A percentile compares a stretch with the other conserved stretches of the same genome.
Conservation (phyloP, 35 echinoderm and acorn worm genomes). For the Apostichopus californicus region DNA sequence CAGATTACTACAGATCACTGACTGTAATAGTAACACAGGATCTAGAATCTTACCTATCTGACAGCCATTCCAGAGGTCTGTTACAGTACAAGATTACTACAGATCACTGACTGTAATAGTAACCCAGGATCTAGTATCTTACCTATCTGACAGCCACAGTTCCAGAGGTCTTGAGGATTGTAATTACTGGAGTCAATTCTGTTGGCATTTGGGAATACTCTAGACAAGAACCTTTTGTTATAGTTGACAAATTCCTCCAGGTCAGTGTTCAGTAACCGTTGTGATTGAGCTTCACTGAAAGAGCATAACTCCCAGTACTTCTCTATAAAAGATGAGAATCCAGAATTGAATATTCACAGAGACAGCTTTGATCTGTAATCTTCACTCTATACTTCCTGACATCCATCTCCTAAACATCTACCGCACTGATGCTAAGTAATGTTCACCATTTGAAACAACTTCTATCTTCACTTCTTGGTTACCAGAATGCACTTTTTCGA, state of each 20-base stretch:
- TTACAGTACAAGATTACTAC: too few species aligned
- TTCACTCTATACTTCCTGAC: too few species aligned
- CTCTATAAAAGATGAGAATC: constrained; percentile 54
- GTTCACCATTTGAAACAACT: too few species aligned
- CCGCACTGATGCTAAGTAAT: too few species aligned
- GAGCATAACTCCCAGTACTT: constrained; percentile 95
- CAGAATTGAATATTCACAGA: background rate
- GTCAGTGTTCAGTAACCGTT: constrained; percentile 75
- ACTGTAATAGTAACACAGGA: background rate
- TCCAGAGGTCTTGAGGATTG: constrained; percentile 96
- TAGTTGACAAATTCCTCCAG: constrained; percentile 96
- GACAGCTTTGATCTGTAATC: background rate
- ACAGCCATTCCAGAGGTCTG: constrained; percentile 96
- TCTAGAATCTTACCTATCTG: constrained; percentile 78
- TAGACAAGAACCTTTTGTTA: constrained; percentile 77
- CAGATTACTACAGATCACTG: too few species aligned
- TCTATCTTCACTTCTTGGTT: too few species aligned
- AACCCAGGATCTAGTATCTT: constrained; percentile 3
- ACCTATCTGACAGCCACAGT: constrained; percentile 97
- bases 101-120: too few species aligned
- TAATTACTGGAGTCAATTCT: constrained; percentile 91
- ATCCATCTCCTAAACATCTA: background rate
- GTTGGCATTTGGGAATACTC: constrained; percentile 85
- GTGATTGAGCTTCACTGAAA: constrained; percentile 73
- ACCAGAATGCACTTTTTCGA: too few species aligned